phyloP scores from a whole-genome alignment of 1,140 invertebrate genomes.

The Anastrepha obliqua region DNA sequence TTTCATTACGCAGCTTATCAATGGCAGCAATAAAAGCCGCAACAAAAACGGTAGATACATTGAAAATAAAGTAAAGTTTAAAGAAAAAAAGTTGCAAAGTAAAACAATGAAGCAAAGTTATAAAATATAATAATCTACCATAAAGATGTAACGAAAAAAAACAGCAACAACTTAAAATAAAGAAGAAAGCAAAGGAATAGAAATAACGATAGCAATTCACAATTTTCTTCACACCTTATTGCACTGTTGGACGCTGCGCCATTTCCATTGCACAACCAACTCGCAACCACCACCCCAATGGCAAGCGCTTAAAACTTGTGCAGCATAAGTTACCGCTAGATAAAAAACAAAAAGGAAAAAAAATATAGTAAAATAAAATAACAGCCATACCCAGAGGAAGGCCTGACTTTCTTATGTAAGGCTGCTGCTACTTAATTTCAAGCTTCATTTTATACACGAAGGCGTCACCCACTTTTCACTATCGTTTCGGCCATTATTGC shows the following conservation, averaged over 20 bases:
- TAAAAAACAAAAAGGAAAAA: not conserved
- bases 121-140: conserved; percentile 45
- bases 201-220: conserved; percentile 31
- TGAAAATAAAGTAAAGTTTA: not conserved
- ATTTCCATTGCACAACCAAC: not conserved
- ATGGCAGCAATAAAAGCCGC: conserved; percentile 52
- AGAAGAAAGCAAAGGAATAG: not conserved
- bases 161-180: not conserved
- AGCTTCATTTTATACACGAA: conserved; percentile 40
- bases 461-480: conserved; percentile 37
- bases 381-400: not conserved
- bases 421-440: conserved; percentile 48
- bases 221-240: conserved; percentile 50
- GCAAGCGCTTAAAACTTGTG: conserved; percentile 12
- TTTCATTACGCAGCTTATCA: conserved; percentile 52
- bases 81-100: not conserved
- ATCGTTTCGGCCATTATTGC: conserved; percentile 30
- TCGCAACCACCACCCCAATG: not conserved
- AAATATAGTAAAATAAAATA: conserved; percentile 9
- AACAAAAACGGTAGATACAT: conserved; percentile 19
- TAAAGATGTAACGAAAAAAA: conserved; percentile 36
- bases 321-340: conserved; percentile 13
- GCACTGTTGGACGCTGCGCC: not conserved
- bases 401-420: conserved; percentile 34
- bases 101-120: not conserved